Percentiles rank a stretch among this genome's conserved stretches.
Evolutionary conservation across 37 sponge, comb jelly and placozoan genomes (phyloP).

Genomic region (Cliona cf. orientalis): DNA sequence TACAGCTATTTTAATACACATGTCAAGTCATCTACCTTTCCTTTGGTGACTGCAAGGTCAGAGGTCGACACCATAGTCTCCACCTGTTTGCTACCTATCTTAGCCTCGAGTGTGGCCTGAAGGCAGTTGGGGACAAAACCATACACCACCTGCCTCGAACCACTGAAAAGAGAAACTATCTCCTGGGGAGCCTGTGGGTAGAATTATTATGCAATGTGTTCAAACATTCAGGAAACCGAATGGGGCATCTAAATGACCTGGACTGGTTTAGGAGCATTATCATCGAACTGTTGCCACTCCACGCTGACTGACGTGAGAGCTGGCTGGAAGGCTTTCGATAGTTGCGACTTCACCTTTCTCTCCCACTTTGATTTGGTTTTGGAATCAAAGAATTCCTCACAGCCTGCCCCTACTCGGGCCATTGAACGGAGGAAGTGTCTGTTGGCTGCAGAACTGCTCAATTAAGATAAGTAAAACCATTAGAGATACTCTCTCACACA

Average conservation of each 20-base stretch:
- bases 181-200: slow-evolving; percentile 80
- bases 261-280: slow-evolving; percentile 60
- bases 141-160: slow-evolving; percentile 92
- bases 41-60: slow-evolving; percentile 84
- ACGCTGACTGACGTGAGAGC: slow-evolving; percentile 87
- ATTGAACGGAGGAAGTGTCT: slow-evolving; percentile 86
- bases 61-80: slow-evolving; percentile 90
- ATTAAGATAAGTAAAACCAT: not conserved
- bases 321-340: slow-evolving; percentile 91
- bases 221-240: not conserved
- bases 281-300: slow-evolving; percentile 89
- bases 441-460: slow-evolving; percentile 81
- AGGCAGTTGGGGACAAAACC: slow-evolving; percentile 94
- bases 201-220: not conserved
- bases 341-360: slow-evolving; percentile 78
- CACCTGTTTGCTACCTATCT: slow-evolving; percentile 89
- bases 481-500: not conserved
- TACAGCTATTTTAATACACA: not conserved
- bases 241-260: slow-evolving; percentile 52
- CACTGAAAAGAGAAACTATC: slow-evolving; percentile 90
- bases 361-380: slow-evolving; percentile 95
- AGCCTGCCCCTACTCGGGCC: slow-evolving; percentile 90
- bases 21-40: slow-evolving; percentile 47
- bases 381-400: slow-evolving; percentile 81
- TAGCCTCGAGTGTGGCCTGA: slow-evolving; percentile 86